Evolutionary conservation across 2,113 vertebrate species (phyloP).

Genomic region (Catharus bicknelli): DNA sequence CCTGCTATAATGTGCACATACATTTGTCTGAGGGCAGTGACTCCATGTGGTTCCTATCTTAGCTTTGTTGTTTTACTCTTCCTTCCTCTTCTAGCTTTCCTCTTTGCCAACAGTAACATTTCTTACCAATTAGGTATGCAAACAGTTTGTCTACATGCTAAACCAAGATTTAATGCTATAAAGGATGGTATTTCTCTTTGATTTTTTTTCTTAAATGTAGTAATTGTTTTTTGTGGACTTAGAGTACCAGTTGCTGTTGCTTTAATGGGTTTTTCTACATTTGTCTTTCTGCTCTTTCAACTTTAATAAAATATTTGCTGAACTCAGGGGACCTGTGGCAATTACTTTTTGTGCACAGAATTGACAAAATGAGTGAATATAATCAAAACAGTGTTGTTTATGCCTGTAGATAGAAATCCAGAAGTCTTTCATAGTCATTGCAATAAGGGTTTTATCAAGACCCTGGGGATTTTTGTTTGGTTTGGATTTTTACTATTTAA

Average conservation of each 20-base stretch:
- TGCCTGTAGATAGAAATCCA: background rate
- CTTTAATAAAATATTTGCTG: background rate
- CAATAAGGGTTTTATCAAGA: background rate
- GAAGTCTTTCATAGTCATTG: background rate
- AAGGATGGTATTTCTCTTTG: background rate
- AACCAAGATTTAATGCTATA: background rate
- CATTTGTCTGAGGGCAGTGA: background rate
- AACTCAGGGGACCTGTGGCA: background rate
- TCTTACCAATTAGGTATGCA: background rate
- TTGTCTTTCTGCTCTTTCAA: background rate
- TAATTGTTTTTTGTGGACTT: background rate
- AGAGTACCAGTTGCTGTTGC: background rate
- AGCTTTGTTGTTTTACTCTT: background rate
- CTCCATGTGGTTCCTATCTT: background rate
- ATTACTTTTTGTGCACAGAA: background rate
- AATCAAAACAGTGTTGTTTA: background rate
- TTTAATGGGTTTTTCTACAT: background rate
- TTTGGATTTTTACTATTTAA: background rate
- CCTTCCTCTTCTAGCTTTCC: background rate
- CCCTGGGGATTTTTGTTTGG: background rate
- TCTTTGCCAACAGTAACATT: background rate
- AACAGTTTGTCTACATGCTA: background rate
- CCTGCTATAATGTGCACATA: background rate
- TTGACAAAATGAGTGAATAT: background rate
- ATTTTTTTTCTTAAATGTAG: background rate